Conservation (phyloP, 1,140 invertebrate genomes). For the Triops longicaudatus region DNA sequence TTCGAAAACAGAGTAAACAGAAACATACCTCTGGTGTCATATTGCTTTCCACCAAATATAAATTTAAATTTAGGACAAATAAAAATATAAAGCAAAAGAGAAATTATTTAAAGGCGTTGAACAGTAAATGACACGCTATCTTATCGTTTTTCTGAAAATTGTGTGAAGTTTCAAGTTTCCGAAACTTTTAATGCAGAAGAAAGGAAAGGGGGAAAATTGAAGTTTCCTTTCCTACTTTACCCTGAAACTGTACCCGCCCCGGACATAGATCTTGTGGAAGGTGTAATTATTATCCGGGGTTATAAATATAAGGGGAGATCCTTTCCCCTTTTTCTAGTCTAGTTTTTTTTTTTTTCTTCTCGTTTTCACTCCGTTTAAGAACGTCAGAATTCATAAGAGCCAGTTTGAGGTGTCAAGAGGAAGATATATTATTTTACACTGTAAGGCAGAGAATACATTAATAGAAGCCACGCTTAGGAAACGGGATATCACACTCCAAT, state of each 20-base stretch:
- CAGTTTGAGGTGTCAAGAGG: neutral
- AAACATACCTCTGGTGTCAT: too few relatives aligned
- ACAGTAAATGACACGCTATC: too few relatives aligned
- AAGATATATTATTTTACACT: neutral
- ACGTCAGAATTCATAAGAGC: neutral
- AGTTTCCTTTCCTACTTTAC: too few relatives aligned
- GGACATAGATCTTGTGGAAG: neutral
- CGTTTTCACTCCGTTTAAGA: neutral
- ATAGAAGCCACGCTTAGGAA: neutral
- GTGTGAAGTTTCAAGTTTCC: too few relatives aligned
- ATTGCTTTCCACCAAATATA: too few relatives aligned
- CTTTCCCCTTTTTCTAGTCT: neutral
- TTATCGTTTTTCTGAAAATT: too few relatives aligned
- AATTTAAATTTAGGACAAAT: too few relatives aligned
- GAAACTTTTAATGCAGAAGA: too few relatives aligned
- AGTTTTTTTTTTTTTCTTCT: neutral
- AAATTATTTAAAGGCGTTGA: too few relatives aligned
- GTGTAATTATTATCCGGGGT: neutral
- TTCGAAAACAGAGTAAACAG: too few relatives aligned
- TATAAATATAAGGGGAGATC: neutral
- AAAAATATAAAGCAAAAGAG: too few relatives aligned
- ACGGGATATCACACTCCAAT: slow-evolving; percentile 6
- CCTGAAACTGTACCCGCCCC: neutral
- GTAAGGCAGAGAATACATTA: neutral
- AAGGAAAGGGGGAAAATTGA: too few relatives aligned